Conservation (phyloP, 2,113 vertebrate species). For the Hypanus sabinus region DNA sequence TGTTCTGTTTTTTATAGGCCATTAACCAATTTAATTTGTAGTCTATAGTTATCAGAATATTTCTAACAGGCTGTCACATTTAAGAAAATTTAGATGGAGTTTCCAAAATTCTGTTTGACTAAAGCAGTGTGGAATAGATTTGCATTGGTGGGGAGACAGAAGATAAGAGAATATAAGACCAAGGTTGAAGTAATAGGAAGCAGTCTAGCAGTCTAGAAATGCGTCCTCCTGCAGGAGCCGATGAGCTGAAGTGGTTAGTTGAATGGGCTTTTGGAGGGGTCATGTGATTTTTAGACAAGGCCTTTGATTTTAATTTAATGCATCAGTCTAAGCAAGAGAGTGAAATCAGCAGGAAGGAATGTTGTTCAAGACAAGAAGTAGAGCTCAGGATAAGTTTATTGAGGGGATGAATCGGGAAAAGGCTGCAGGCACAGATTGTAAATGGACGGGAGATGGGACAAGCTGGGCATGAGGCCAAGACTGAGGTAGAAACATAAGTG, state of each 20-base stretch:
- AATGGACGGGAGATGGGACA: neutral
- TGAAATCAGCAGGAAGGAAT: neutral
- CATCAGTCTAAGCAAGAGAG: neutral
- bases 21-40: neutral
- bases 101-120: neutral
- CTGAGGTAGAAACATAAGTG: neutral
- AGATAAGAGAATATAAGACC: neutral
- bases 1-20: no score
- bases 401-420: neutral
- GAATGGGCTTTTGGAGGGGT: neutral
- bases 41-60: neutral
- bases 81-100: neutral
- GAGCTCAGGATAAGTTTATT: neutral
- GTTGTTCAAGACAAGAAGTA: neutral
- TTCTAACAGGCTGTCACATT: neutral
- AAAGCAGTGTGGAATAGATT: neutral
- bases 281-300: neutral
- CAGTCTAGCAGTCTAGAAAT: neutral
- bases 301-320: neutral
- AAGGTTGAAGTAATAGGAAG: neutral
- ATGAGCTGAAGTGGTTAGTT: neutral
- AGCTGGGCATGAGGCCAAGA: neutral
- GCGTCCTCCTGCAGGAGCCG: neutral
- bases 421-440: neutral
- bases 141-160: neutral